A percentile compares a stretch with the other conserved stretches of the same genome.
Conservation (phyloP, 1,140 invertebrate species). For the Ctenoplectra terminalis region DNA sequence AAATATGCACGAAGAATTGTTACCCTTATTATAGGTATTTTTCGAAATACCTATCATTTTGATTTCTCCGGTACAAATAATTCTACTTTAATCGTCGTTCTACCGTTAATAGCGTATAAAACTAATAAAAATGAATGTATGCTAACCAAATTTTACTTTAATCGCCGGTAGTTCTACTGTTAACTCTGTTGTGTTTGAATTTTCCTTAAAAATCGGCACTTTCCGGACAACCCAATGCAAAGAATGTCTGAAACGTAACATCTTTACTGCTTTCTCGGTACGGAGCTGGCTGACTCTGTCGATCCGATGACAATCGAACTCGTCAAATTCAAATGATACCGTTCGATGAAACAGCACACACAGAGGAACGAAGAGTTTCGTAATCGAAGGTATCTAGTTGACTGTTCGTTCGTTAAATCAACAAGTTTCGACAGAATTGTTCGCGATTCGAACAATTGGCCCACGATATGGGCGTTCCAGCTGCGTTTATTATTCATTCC, state of each 20-base stretch:
- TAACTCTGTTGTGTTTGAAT: no score
- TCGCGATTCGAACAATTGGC: conserved; percentile 57
- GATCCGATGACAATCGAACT: neutral
- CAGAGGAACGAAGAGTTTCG: neutral
- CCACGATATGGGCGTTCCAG: conserved; percentile 5
- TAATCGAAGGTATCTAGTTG: conserved; percentile 8
- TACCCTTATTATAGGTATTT: no score
- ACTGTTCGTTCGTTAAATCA: conserved; percentile 63
- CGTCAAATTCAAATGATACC: conserved; percentile 19
- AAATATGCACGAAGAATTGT: no score
- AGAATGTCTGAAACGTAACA: neutral
- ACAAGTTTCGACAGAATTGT: conserved; percentile 58
- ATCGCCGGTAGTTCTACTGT: no score
- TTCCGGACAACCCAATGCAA: no score
- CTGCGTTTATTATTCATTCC: conserved; percentile 59
- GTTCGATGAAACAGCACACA: conserved; percentile 11
- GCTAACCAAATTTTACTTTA: no score
- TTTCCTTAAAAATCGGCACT: no score
- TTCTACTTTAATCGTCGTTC: no score
- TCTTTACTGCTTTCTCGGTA: neutral
- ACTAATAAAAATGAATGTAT: no score
- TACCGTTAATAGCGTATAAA: no score
- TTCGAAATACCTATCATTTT: no score
- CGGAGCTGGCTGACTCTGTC: neutral
- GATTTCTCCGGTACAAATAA: no score